Conservation (phyloP, 2,797 vertebrate species). For the Microcaecilia unicolor region DNA sequence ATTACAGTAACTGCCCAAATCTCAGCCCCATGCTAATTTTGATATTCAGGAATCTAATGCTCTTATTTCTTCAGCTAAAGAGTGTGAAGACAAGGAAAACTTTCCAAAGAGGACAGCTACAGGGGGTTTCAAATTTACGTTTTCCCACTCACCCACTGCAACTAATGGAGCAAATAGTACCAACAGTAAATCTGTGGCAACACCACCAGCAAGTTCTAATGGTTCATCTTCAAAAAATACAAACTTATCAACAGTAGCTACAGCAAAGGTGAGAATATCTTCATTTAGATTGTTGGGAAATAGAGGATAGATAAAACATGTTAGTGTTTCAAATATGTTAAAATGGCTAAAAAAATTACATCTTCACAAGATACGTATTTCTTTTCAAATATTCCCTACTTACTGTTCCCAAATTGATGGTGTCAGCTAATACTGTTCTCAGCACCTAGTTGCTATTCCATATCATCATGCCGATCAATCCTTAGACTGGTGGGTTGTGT, state of each 20-base stretch:
- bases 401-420: too few species aligned
- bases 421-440: too few species aligned
- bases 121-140: conserved; percentile 67
- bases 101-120: conserved; percentile 56
- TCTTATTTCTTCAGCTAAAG: conserved; percentile 62
- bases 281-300: too few species aligned
- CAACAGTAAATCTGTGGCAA: conserved; percentile 74
- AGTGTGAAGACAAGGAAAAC: conserved; percentile 73
- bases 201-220: conserved; percentile 68
- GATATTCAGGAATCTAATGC: too few species aligned
- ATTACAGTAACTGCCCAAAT: too few species aligned
- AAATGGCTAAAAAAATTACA: background rate
- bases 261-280: conserved; percentile 71
- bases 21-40: too few species aligned
- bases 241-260: conserved; percentile 63
- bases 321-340: background rate
- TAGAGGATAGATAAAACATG: too few species aligned
- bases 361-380: too few species aligned
- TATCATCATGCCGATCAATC: too few species aligned
- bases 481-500: too few species aligned
- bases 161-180: conserved; percentile 78
- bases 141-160: conserved; percentile 66
- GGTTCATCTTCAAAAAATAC: conserved; percentile 75
- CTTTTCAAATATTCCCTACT: too few species aligned
- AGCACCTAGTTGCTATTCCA: too few species aligned